Evolutionary conservation across 2,797 vertebrate species (phyloP).

Genomic region (Emys orbicularis): DNA sequence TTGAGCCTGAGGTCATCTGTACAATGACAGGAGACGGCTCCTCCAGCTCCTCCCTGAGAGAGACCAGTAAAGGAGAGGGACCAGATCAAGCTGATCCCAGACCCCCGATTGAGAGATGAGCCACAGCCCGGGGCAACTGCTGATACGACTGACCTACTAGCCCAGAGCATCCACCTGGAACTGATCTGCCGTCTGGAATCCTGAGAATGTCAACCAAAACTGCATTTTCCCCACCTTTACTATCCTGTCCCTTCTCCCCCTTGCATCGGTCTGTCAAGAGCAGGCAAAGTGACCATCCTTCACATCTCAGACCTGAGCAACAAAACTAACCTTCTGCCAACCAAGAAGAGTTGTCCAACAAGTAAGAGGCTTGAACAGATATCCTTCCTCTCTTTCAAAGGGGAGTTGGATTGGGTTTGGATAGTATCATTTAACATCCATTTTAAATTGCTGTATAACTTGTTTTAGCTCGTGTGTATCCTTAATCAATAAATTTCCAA

Average conservation of each 20-base stretch:
- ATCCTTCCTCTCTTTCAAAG: background rate
- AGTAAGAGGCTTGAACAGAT: background rate
- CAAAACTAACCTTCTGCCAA: background rate
- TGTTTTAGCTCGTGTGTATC: background rate
- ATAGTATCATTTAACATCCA: background rate
- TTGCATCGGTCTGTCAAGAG: background rate
- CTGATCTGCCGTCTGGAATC: background rate
- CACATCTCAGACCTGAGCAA: background rate
- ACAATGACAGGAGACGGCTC: background rate
- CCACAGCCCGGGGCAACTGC: background rate
- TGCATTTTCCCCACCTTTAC: background rate
- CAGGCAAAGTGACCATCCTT: background rate
- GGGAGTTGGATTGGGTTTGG: background rate
- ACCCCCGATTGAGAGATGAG: background rate
- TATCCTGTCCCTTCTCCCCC: background rate
- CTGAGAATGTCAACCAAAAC: background rate
- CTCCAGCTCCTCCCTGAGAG: background rate
- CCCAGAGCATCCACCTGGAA: background rate
- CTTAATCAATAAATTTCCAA: too few species aligned
- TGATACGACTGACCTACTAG: background rate
- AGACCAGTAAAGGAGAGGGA: background rate
- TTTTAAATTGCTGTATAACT: background rate
- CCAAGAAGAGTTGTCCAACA: background rate
- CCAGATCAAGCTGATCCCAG: background rate
- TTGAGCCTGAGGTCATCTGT: background rate